Base-by-base conservation (phyloP, 2,797 vertebrate species). In the Synanceia verrucosa region DNA sequence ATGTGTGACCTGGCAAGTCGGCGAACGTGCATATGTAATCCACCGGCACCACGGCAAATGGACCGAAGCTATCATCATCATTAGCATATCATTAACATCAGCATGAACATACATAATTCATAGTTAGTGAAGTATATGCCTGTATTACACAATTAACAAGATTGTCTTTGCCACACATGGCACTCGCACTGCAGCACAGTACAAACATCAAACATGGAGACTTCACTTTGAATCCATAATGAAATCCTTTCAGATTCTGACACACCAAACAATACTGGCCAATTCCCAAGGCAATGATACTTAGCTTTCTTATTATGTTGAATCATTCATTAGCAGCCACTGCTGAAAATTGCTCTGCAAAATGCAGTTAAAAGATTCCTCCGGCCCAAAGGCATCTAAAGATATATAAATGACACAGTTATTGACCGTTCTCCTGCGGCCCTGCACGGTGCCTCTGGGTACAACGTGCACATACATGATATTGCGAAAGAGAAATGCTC, bases 51-150 rank as follows among this genome's bases (percentile, higher is more conserved):
- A 73, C 68, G 88, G 83, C 77, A 86, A 89, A 82, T 53, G 66
- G 70, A 80, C 76, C 52, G 28, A 72, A 71, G 83, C 82, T 70
- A 70, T 83, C 58, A 69, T 78, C 19, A 50, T 75, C 68, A 88
- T 86, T 88, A 81, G 81, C 84, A 89, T 88, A 78, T 80, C 48
- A 86, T 88, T 86, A 87, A 63, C 79, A 85, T 80, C 69, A 60
- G 59, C 60, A 46, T 60, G 34, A 58, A 46, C 74, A 88, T 88
- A 58, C 78, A 89, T 88, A 85, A 90, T 88, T 86, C 78, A 88
- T 76, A 65, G 31, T 58, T 19, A 63, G 64, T 81, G 76, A 86
- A 89, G n/a, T n/a, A 85, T 81, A 68, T 64, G 58, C 43, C 61
- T 68, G 62, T 74, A 65, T 73, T 81, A 74, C 65, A 77, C 75